Evolutionary conservation across 2,797 vertebrate genomes (phyloP).

Genomic region (Propithecus deckenii): DNA sequence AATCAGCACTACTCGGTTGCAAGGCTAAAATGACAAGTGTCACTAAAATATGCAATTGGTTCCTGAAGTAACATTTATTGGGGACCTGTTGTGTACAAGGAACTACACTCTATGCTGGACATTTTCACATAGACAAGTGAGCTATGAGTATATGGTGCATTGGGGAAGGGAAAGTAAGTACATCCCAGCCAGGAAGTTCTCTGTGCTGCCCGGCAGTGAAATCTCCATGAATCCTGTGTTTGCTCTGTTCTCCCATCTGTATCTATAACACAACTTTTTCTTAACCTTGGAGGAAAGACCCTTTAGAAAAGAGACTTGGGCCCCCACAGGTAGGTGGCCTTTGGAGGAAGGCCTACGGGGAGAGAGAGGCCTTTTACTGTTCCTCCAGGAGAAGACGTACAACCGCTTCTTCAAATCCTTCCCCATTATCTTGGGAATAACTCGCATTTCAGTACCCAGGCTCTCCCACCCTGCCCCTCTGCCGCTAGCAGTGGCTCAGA

Average conservation of each 20-base stretch:
- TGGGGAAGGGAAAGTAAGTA: neutral
- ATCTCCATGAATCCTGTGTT: neutral
- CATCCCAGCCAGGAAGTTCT: too few species aligned
- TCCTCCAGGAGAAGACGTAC: neutral
- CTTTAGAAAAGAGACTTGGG: neutral
- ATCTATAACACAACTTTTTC: neutral
- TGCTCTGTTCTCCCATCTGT: neutral
- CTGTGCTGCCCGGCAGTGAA: fast-evolving
- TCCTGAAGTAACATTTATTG: neutral
- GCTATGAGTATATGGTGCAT: neutral
- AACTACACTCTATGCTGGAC: neutral
- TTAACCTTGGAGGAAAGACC: neutral
- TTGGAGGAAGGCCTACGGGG: neutral
- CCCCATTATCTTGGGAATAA: neutral
- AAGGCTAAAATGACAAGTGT: neutral
- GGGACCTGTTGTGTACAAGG: neutral
- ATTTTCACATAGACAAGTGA: neutral
- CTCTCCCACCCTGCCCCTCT: neutral
- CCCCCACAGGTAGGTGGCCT: neutral
- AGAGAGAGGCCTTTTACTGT: neutral
- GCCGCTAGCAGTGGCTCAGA: neutral
- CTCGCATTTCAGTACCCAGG: neutral
- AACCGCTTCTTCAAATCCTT: neutral
- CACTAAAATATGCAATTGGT: neutral
- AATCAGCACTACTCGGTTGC: neutral